A percentile compares a stretch with the other conserved stretches of the same genome.
Evolutionary conservation across 2,797 vertebrate genomes (phyloP).

Genomic region (Amniataba percoides): DNA sequence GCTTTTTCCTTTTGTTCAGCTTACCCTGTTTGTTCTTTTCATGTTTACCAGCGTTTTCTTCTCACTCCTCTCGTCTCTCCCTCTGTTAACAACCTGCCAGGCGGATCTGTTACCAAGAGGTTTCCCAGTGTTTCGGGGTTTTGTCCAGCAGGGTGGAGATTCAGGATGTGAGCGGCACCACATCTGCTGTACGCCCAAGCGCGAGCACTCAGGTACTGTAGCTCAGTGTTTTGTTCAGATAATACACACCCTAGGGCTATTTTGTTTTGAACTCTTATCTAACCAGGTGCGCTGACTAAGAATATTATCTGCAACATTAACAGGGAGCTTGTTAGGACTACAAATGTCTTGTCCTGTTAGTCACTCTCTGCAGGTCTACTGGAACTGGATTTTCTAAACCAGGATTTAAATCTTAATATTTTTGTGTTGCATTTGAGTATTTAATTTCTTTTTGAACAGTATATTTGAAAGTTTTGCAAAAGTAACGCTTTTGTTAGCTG

Average conservation of each 20-base stretch:
- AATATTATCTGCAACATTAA: slow-evolving; percentile 55
- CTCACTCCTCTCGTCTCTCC: not conserved
- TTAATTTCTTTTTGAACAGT: not conserved
- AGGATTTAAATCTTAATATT: slow-evolving; percentile 3
- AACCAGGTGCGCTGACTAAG: slow-evolving; percentile 38
- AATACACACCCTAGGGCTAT: slow-evolving; percentile 43
- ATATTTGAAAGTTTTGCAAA: not conserved
- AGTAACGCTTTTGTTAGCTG: not conserved
- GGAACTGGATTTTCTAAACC: not conserved
- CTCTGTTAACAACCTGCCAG: slow-evolving; percentile 73
- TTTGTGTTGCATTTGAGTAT: not conserved
- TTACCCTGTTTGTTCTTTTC: slow-evolving; percentile 13
- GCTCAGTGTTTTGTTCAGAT: slow-evolving; percentile 16
- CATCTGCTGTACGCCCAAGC: slow-evolving; percentile 93
- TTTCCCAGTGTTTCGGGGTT: slow-evolving; percentile 97
- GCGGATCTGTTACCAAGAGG: slow-evolving; percentile 99
- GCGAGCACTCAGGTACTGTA: slow-evolving; percentile 95
- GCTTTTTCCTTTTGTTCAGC: slow-evolving; percentile 15
- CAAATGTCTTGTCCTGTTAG: slow-evolving; percentile 28
- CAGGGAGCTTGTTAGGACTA: slow-evolving; percentile 41
- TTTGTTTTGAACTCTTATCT: slow-evolving; percentile 52
- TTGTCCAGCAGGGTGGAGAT: slow-evolving; percentile 97
- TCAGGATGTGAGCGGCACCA: slow-evolving; percentile 95
- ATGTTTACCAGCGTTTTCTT: slow-evolving; percentile 5
- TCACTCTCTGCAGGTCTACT: not conserved